Base-by-base conservation (phyloP, 1,140 invertebrate genomes). In the Lepidotrigona ventralis region DNA sequence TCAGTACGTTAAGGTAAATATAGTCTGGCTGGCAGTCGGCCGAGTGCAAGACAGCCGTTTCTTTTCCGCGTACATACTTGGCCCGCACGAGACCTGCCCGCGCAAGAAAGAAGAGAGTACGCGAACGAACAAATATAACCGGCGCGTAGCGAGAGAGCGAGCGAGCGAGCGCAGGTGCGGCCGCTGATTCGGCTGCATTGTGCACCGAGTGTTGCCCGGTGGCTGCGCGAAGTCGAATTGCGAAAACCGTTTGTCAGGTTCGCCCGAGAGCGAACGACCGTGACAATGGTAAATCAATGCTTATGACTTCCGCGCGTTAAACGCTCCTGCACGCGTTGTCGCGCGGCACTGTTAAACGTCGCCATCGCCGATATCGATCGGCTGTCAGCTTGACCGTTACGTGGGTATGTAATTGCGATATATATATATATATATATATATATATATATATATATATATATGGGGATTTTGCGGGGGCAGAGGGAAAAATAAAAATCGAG, bases 21-120 rank as follows among this genome's bases (percentile, higher is more conserved):
- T 93, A 92, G 91, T 90, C 88, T 93, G 92, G 91, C 92, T 93
- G 92, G 91, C 92, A 91, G 77, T 74, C 76, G 83, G 91, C 92
- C 92, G 91, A 91, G 88, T 85, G 85, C 85, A 88, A 88, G 86
- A 77, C 90, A 89, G 86, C 81, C 90, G 88, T 90, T 92, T 90
- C 85, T 92, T 90, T 89, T 90, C 86, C 87, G 86, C 86, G 88
- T 89, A 86, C 86, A 91, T 89, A 90, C 80, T 91, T 91, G 89
- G 90, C 87, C 81, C 87, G 86, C 85, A 88, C 90, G 86, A 87
- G 90, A 89, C 78, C 72, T 76, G 56, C 56, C 64, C 79, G 26
- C 79, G 85, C 72, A 88, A 69, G 85, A 88, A 88, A 89, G 87
- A 89, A 89, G 88, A 85, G 88, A 81, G 81, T 78, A 84, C 86